Percentiles rank a stretch among this genome's conserved stretches.
Evolutionary conservation across 2,797 vertebrate species (phyloP).

Genomic region (Gobio occitaniae): DNA sequence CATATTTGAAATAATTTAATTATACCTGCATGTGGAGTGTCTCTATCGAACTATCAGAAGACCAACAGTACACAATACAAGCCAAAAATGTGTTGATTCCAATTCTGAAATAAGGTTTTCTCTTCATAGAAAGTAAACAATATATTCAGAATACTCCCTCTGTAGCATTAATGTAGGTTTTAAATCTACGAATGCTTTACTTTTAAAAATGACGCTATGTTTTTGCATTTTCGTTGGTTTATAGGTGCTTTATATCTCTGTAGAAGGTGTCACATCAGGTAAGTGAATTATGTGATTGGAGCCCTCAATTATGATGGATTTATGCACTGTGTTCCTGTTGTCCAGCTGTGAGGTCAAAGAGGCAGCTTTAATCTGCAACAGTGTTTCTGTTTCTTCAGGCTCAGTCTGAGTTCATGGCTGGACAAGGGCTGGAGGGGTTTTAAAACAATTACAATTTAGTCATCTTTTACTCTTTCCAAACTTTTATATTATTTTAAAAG

Average conservation of each 20-base stretch:
- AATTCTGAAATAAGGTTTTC: neutral
- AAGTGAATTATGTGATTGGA: slow-evolving; percentile 70
- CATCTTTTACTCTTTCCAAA: too few species aligned
- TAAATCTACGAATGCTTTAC: neutral
- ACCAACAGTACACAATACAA: neutral
- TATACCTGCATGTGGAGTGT: neutral
- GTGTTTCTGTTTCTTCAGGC: neutral
- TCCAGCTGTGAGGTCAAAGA: slow-evolving; percentile 73
- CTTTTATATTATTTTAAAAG: too few species aligned
- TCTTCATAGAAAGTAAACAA: neutral
- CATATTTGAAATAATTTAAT: neutral
- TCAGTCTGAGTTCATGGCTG: neutral
- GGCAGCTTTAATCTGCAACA: slow-evolving; percentile 72
- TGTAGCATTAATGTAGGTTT: neutral
- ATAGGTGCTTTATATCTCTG: neutral
- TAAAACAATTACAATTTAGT: too few species aligned
- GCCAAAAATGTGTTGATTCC: neutral
- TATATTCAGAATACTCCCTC: neutral
- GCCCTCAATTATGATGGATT: slow-evolving; percentile 66
- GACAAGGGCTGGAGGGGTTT: slow-evolving; percentile 27
- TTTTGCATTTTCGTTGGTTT: neutral
- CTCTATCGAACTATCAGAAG: neutral
- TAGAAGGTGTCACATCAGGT: slow-evolving; percentile 55
- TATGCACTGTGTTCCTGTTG: slow-evolving; percentile 61
- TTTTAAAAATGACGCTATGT: neutral